Evolutionary conservation across 2,113 vertebrate species (phyloP), one percentile per base, ranked within the genome.

Genomic region (Centropristis striata): DNA sequence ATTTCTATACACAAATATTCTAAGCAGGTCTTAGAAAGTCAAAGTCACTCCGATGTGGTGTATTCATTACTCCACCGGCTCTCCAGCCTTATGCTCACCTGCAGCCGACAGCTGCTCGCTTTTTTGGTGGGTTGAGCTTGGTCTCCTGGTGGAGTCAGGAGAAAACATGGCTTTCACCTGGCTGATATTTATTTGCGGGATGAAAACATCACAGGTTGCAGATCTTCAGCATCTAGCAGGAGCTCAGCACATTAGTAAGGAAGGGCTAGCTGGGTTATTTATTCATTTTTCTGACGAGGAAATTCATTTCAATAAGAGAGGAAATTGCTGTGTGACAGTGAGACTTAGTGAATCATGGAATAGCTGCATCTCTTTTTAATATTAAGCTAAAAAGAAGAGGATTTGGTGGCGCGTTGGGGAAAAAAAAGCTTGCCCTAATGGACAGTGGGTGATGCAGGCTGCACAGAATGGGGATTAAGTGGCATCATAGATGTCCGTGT

Each of bases 91-190:
- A 54, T 89, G 90, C 78, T 92, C 53, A 65, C 78, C 75, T 74
- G 71, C 75, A 84, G 60, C 69, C 37, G 32, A 87, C 91, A 93
- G 91, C 88, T 93, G 91, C 75, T 59, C 14, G 50, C 70, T 83
- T 72, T 77, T 88, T 90, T 71, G 61, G 73, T 70, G 69, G 51
- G 72, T 72, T 69, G 78, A 84, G 87, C 80, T 54, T 11, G 15
- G 65, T 86, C 89, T 93, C 80, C 81, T 85, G 84, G 75, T 77
- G 74, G 78, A 85, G 58, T 75, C 37, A 14, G 57, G 61, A 83
- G 74, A 84, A 84, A 85, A 83, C 83, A 65, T 53, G 57, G 63
- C 80, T 90, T 89, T 88, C 91, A 86, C 81, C 88, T 87, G 88
- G 51, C 73, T 85, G 78, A 69, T 89, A 80, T 92, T 91, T 91